These are phyloP conservation scores for Ammodytes marinus DNA, from an alignment of 2,113 vertebrate genomes.

Conservation along the genomic window DNA sequence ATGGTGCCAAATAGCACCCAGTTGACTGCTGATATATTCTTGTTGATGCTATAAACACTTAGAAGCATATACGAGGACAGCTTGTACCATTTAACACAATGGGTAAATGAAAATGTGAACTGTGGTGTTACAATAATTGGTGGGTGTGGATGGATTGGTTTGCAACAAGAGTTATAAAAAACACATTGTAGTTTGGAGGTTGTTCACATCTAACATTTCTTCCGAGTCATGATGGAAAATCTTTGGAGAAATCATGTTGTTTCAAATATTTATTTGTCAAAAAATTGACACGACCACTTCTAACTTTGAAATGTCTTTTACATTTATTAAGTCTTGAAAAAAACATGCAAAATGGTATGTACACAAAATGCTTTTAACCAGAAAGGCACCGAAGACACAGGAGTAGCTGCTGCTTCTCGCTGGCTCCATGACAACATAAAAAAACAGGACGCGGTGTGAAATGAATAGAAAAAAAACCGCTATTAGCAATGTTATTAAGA, in stretches of 20 bases:
- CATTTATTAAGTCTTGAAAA: slow-evolving; percentile 77
- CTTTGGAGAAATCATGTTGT: neutral
- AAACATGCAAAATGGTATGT: slow-evolving; percentile 73
- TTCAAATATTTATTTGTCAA: slow-evolving; percentile 55
- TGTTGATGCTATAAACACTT: neutral
- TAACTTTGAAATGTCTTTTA: slow-evolving; percentile 77
- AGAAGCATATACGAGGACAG: neutral
- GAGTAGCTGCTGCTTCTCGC: slow-evolving; percentile 53
- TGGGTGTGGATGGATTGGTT: neutral
- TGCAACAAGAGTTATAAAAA: neutral
- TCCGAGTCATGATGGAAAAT: neutral
- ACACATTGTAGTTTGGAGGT: neutral
- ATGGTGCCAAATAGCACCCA: neutral
- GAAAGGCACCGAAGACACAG: slow-evolving; percentile 81
- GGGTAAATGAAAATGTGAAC: neutral
- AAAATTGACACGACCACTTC: slow-evolving; percentile 62
- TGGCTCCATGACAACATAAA: slow-evolving; percentile 49
- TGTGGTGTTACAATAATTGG: neutral
- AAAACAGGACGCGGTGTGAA: slow-evolving; percentile 45
- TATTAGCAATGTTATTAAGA: slow-evolving; percentile 38
- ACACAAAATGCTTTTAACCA: slow-evolving; percentile 73
- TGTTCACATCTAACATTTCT: neutral
- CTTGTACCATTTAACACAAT: neutral
- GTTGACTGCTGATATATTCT: neutral
- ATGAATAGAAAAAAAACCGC: slow-evolving; percentile 48